Evolutionary conservation across 1,140 invertebrate species (phyloP).

Genomic region (Pseudomyrmex pallidus): DNA sequence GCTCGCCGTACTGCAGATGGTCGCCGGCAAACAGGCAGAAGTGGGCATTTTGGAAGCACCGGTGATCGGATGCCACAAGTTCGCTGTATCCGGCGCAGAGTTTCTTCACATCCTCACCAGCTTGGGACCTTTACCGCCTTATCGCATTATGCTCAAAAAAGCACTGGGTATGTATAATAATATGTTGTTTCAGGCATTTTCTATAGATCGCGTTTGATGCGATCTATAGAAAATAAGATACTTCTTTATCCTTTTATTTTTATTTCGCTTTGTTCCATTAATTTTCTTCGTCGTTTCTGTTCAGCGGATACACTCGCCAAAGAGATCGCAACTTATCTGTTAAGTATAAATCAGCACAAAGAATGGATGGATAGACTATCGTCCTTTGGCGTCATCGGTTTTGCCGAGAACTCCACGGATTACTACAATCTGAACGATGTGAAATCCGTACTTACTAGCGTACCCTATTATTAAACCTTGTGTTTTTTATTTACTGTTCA

Average conservation of each 20-base stretch:
- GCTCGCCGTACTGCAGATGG: conserved; percentile 85
- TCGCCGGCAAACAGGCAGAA: conserved; percentile 85
- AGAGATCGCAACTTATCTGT: conserved; percentile 81
- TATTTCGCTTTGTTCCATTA: conserved; percentile 13
- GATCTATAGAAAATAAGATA: too few relatives aligned
- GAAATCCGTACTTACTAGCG: conserved; percentile 79
- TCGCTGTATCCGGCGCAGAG: conserved; percentile 81
- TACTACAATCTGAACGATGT: conserved; percentile 78
- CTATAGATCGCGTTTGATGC: too few relatives aligned
- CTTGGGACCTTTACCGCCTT: conserved; percentile 86
- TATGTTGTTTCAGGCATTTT: not conserved
- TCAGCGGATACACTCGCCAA: conserved; percentile 74
- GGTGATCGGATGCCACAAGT: conserved; percentile 82
- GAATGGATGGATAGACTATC: conserved; percentile 73
- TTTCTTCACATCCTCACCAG: conserved; percentile 84
- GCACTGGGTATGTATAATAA: conserved; percentile 80
- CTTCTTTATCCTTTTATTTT: not conserved
- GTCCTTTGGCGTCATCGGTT: conserved; percentile 72
- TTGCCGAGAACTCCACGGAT: conserved; percentile 78
- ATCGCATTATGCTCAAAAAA: conserved; percentile 85
- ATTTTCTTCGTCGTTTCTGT: conserved; percentile 32
- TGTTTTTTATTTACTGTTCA: not conserved
- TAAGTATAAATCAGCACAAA: conserved; percentile 77
- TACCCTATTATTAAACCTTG: conserved; percentile 83
- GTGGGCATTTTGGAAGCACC: conserved; percentile 86